Evolutionary conservation across 2,888 invertebrate species (phyloP), one percentile per base, ranked within the genome.

Genomic region (Caenorhabditis sp.): DNA sequence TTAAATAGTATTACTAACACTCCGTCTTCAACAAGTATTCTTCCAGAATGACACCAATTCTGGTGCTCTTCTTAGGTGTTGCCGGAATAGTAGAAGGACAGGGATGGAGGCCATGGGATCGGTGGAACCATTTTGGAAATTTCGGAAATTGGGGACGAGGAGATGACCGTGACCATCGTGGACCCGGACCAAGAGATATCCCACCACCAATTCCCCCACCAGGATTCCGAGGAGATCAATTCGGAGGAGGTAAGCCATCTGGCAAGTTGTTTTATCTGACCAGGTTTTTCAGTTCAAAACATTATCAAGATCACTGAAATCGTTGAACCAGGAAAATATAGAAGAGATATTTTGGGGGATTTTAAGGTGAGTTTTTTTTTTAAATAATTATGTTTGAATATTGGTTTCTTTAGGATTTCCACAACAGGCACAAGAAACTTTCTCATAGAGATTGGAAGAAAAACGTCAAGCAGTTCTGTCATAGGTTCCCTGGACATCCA

Each of bases 401-500:
- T 32, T 32, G 32, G 4, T 32, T 32, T 9, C 32, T 32, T 58
- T n/a, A 79, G 62, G 64, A 69, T 24, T 69, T 70, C 20, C 76
- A 81, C 37, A 64, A 67, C 13, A 65, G 55, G 11, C 74, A 76
- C 32, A 69, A 70, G 5, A 56, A 65, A 13, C 44, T 81, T 8
- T 65, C 65, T 1, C 35, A 35, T 15, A 58, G 28, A 50, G 78
- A 84, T 37, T 86, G 86, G 86, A 56, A 72, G 40, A 20, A 56
- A 11, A 84, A 84, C 11, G 77, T 80, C 2, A 61, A 60, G 26
- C 78, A 80, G 26, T 85, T 87, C 61, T 87, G 87, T 78, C 71
- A 83, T 18, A 65, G 84, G 22, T 87, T 81, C 62, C 87, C 87
- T 13, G 82, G 82, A 44, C 85, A 87, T 80, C 85, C 82, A 44